Evolutionary conservation across 2,888 invertebrate species (phyloP), one percentile per base, ranked within the genome.

Genomic region (Malachius bipustulatus): DNA sequence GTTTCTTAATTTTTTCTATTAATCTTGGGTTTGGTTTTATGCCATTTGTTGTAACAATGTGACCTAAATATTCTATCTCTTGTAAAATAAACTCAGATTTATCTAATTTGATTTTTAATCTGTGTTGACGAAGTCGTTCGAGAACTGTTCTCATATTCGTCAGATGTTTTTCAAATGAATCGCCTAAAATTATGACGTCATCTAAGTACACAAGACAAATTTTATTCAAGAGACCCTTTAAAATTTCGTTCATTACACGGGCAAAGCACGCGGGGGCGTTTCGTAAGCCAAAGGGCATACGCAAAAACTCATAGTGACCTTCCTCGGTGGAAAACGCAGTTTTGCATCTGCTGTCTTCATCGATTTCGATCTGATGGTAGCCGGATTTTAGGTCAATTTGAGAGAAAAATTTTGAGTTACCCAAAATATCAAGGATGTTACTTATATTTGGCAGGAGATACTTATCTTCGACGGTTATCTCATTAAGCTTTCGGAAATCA

Each of bases 401-500:
- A 8, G 24, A 19, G n/a, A 19, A 19, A 19, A 19, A 19, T 8
- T 19, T 19, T 8, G 24, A 19, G n/a, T 19, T 19, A 19, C 24
- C n/a, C 6, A n/a, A n/a, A 6, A 19, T 19, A 19, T 19, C 24
- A 6, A 19, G n/a, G 24, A 19, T 19, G 24, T n/a, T 19, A 19
- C n/a, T 19, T 19, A 19, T 19, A 19, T 19, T 19, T 6, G 24
- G 24, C 6, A 19, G n/a, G 6, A n/a, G 24, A 19, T 19, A 19
- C n/a, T 19, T 19, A 19, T 19, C 6, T n/a, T 19, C 24, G 6
- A n/a, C 24, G 24, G 24, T 19, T 6, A 19, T 24, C n/a, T 34
- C 30, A 27, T 33, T 34, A n/a, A 27, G 16, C 30, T 36, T 38
- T 10, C 29, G 8, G 11, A 28, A 28, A n/a, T 28, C 4, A 6